Evolutionary conservation across 2,888 invertebrate species (phyloP), one percentile per base, ranked within the genome.

Genomic region (Epirrita christyi): DNA sequence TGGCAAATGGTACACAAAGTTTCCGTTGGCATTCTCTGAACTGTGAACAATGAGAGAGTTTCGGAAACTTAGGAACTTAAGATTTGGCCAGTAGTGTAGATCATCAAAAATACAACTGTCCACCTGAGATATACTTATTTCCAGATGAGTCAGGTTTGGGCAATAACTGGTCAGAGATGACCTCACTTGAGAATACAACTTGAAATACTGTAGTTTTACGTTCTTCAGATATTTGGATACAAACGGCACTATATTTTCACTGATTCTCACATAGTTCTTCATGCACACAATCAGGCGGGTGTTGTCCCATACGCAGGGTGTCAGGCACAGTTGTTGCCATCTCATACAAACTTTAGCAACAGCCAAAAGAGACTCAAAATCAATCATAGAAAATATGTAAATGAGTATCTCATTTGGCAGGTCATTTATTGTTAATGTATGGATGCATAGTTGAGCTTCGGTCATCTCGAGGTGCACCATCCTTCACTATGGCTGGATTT

Each of bases 101-200:
- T 92, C 92, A 73, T 92, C 91, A 80, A 92, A 92, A 68, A 92
- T 92, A 81, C 89, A 89, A 70, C 89, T 89, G 72, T 92, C 92
- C 54, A 92, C 92, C 80, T 92, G 92, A 65, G 92, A 92, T 82
- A 92, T 92, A 71, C 92, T 92, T 81, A 92, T 92, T 86, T 92
- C 92, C 86, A 92, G 72, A 73, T 89, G 89, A 73, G 92, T 92
- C 67, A 92, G 75, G 75, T 92, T 92, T 48, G 92, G 92, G 66
- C 92, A 92, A 72, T 90, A 88, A 64, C 83, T 90, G 68, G 91
- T 90, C 52, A 92, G 73, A 69, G 92, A 91, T 72, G 86, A 75
- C 75, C 92, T 83, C 52, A 92, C 87, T 80, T 92, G 91, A 67
- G 89, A 86, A 82, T 92, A 92, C 72, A 92, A 83, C 72, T 92